Evolutionary conservation across 2,888 invertebrate species (phyloP).

Genomic region (Thysanoteuthis rhombus): DNA sequence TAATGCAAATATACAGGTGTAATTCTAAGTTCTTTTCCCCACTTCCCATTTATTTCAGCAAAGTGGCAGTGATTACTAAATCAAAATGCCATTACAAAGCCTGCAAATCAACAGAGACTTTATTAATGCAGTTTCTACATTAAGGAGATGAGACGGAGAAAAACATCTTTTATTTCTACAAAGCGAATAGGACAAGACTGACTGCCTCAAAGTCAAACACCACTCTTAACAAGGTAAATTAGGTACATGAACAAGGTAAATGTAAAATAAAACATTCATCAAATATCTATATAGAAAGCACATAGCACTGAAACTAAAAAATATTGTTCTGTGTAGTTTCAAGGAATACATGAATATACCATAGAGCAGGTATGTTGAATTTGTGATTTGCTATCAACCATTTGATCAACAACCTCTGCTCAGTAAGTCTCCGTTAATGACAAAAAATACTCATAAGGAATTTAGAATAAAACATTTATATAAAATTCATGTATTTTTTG

Average conservation of each 20-base stretch:
- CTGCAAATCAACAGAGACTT: conserved; percentile 60
- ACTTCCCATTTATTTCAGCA: conserved; percentile 41
- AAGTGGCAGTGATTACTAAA: conserved; percentile 59
- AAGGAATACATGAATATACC: too few species aligned
- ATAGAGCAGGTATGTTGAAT: too few species aligned
- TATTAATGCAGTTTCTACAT: conserved; percentile 42
- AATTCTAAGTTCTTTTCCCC: background rate
- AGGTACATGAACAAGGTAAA: background rate
- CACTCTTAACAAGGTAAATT: background rate
- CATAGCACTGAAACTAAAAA: too few species aligned
- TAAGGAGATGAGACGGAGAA: background rate
- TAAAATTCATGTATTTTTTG: too few species aligned
- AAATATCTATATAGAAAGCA: background rate
- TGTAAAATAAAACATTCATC: background rate
- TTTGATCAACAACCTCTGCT: too few species aligned
- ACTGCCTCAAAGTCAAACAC: too few species aligned
- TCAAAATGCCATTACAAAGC: conserved; percentile 65
- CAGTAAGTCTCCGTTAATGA: too few species aligned
- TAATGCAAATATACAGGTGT: background rate
- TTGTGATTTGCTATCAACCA: too few species aligned
- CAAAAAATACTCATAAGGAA: too few species aligned
- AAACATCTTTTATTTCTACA: background rate
- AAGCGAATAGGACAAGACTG: too few species aligned
- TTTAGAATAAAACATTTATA: too few species aligned
- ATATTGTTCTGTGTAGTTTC: too few species aligned